phyloP scores from a whole-genome alignment of 2,113 vertebrate genomes.

The Podarcis muralis region DNA sequence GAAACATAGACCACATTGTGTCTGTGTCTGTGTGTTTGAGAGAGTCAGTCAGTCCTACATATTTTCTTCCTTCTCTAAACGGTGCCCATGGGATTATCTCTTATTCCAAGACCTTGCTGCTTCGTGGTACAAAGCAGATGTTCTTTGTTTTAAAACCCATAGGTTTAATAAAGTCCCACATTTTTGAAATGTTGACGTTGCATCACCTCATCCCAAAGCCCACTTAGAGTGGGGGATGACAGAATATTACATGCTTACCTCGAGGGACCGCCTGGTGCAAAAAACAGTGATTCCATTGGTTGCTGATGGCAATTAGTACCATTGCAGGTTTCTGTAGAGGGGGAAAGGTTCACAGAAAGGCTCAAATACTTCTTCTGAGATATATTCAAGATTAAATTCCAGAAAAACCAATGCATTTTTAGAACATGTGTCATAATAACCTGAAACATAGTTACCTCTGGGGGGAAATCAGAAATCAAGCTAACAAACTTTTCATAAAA shows the following conservation, averaged over 20 bases:
- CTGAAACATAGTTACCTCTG: not conserved
- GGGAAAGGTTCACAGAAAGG: not conserved
- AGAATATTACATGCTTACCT: not conserved
- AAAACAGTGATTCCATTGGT: not conserved
- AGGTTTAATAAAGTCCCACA: not conserved
- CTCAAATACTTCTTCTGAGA: not conserved
- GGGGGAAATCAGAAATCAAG: not conserved
- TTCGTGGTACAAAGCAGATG: not conserved
- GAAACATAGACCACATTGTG: not conserved
- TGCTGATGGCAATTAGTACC: not conserved
- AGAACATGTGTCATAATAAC: not conserved
- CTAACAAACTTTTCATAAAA: no score
- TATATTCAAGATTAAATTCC: not conserved
- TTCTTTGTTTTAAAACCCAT: not conserved
- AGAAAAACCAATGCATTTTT: not conserved
- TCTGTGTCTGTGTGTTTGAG: not conserved
- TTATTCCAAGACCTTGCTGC: not conserved
- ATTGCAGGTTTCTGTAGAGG: not conserved
- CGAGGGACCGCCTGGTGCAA: not conserved
- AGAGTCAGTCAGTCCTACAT: not conserved
- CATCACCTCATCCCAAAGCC: not conserved
- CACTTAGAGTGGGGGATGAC: not conserved
- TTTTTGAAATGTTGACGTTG: not conserved
- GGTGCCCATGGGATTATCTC: not conserved
- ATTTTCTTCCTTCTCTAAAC: not conserved